phyloP scores from a whole-genome alignment of 2,797 vertebrate species.

The Hyperoplus lanceolatus region DNA sequence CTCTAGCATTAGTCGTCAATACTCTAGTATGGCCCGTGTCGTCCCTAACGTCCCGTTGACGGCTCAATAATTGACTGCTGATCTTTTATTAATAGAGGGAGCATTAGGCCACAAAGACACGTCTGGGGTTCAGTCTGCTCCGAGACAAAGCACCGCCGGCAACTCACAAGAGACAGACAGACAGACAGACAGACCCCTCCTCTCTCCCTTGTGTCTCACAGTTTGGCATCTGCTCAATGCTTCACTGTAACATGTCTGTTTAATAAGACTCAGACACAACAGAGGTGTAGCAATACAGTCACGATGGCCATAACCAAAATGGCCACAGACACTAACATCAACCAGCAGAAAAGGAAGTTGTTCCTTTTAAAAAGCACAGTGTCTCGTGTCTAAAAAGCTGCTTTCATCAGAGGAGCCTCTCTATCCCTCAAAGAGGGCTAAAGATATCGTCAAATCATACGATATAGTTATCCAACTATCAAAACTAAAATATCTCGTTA shows the following conservation, averaged over 20 bases:
- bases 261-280: conserved; percentile 46
- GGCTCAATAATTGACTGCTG: conserved; percentile 80
- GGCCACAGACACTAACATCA: not conserved
- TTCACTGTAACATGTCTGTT: conserved; percentile 28
- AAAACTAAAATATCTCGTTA: not conserved
- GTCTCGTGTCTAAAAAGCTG: not conserved
- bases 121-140: conserved; percentile 46
- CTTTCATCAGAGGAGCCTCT: not conserved
- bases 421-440: not conserved
- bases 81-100: conserved; percentile 81
- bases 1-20: no score
- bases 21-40: not conserved
- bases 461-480: not conserved
- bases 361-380: not conserved
- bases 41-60: conserved; percentile 59
- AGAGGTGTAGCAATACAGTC: conserved; percentile 35
- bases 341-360: not conserved
- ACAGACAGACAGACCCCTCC: conserved; percentile 26
- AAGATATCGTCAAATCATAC: not conserved
- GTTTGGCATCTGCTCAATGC: conserved; percentile 49
- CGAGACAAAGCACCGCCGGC: conserved; percentile 55
- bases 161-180: not conserved
- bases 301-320: conserved; percentile 2
- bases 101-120: conserved; percentile 61
- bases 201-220: conserved; percentile 42